phyloP scores from a whole-genome alignment of 2,113 vertebrate genomes.

The Petrocephalus zakoni region DNA sequence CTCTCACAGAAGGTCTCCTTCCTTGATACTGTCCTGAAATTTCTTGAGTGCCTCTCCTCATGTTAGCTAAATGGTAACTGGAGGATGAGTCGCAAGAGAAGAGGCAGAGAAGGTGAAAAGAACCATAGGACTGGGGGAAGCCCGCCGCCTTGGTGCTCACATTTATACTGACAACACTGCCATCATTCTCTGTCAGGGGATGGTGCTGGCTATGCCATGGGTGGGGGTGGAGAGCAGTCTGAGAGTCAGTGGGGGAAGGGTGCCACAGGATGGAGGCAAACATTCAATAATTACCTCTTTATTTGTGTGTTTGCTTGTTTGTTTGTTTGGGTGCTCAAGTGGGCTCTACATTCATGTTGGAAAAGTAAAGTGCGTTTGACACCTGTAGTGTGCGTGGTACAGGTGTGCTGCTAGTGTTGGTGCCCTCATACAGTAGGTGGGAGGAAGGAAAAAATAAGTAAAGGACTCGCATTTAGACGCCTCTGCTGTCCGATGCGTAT shows the following conservation, averaged over 20 bases:
- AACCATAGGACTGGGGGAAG: slow-evolving; percentile 39
- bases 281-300: slow-evolving; percentile 73
- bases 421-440: slow-evolving; percentile 57
- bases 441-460: slow-evolving; percentile 43
- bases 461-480: slow-evolving; percentile 55
- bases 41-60: neutral
- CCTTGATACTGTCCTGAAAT: neutral
- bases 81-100: slow-evolving; percentile 34
- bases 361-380: slow-evolving; percentile 66
- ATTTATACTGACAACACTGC: slow-evolving; percentile 39
- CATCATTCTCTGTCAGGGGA: slow-evolving; percentile 51
- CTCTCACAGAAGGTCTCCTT: neutral
- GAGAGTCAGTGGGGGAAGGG: slow-evolving; percentile 58
- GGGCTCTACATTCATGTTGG: slow-evolving; percentile 63
- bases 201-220: slow-evolving; percentile 45
- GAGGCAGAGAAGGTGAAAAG: slow-evolving; percentile 36
- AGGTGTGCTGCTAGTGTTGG: slow-evolving; percentile 49
- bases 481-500: slow-evolving; percentile 17
- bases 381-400: slow-evolving; percentile 61
- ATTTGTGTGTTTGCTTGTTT: slow-evolving; percentile 53
- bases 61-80: neutral
- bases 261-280: slow-evolving; percentile 64
- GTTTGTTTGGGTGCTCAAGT: slow-evolving; percentile 54
- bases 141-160: slow-evolving; percentile 36
- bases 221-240: slow-evolving; percentile 41